Base-by-base conservation (phyloP, 1,140 invertebrate genomes). In the Semibalanus balanoides region DNA sequence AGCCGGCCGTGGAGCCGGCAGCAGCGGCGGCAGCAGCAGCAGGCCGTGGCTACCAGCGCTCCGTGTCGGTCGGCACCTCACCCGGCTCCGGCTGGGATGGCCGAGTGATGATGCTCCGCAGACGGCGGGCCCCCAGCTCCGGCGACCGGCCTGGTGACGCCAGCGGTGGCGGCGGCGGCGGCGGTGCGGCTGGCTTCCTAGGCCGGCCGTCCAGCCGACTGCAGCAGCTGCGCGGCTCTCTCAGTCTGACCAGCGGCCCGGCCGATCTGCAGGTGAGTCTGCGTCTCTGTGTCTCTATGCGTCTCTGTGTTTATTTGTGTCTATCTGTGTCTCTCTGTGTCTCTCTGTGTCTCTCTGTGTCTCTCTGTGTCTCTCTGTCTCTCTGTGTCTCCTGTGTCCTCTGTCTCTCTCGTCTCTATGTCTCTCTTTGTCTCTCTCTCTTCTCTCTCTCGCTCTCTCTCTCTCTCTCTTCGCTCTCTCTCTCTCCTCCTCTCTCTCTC, bases 151-250 rank as follows among this genome's bases (percentile, higher is more conserved):
- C 51, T 25, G 51, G 11, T 1, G 51, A 14, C 51, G 51, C 11
- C n/a, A n/a, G n/a, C n/a, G n/a, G n/a, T n/a, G 51, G 51, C 35
- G 35, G 51, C 51, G 51, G 14, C 64, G 77, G 72, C 74, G 31
- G 27, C 29, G 76, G 75, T 3, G 29, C 74, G 9, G 40, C 74
- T 28, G 72, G 76, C 22, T 35, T 74, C 29, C 74, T 78, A 25
- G 77, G 35, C 64, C 43, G 75, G 9, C 30, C 30, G 31, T 40
- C 35, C 9, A n/a, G 19, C 28, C 35, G 74, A 83, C 85, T 31
- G 77, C 75, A 25, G 79, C 82, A 0, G 80, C 82, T 40, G 82
- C 82, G 40, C 81, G 82, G 69, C 78, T 78, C 27, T 3, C 27
- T 77, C 27, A 78, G 25, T 74, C 76, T 73, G 78, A 74, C 69